phyloP scores from a whole-genome alignment of 2,888 invertebrate species.

The Tachina grossa region DNA sequence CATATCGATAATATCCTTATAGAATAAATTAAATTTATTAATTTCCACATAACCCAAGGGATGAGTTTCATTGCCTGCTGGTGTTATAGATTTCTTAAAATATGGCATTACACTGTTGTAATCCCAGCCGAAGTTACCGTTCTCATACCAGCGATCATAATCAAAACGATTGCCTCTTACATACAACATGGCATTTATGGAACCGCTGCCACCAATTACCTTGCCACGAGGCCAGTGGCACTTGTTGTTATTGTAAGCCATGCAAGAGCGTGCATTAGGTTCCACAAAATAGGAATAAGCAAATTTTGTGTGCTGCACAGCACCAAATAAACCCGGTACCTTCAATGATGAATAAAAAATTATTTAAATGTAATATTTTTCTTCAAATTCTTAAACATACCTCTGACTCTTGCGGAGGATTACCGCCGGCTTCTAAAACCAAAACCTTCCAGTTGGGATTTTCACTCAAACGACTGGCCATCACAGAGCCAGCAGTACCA shows the following conservation, averaged over 20 bases:
- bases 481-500: conserved; percentile 83
- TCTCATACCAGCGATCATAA: conserved; percentile 85
- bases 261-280: conserved; percentile 72
- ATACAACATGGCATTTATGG: conserved; percentile 86
- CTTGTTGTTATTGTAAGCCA: conserved; percentile 71
- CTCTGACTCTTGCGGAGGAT: conserved; percentile 82
- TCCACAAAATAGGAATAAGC: conserved; percentile 74
- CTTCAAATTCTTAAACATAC: conserved; percentile 68
- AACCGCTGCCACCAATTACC: conserved; percentile 86
- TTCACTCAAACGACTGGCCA: conserved; percentile 83
- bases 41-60: conserved; percentile 77
- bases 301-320: conserved; percentile 72
- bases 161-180: conserved; percentile 86
- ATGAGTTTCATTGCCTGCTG: conserved; percentile 65
- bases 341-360: conserved; percentile 37
- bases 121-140: conserved; percentile 86
- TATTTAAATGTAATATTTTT: conserved; percentile 72
- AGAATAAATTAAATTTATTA: not conserved
- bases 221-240: conserved; percentile 85
- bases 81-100: conserved; percentile 87
- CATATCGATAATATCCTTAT: conserved; percentile 73
- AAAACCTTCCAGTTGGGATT: conserved; percentile 82
- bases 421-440: conserved; percentile 84
- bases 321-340: conserved; percentile 72
- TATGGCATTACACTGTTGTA: conserved; percentile 90